phyloP scores from a whole-genome alignment of 1,140 invertebrate genomes.

The Drosophila subobscura region DNA sequence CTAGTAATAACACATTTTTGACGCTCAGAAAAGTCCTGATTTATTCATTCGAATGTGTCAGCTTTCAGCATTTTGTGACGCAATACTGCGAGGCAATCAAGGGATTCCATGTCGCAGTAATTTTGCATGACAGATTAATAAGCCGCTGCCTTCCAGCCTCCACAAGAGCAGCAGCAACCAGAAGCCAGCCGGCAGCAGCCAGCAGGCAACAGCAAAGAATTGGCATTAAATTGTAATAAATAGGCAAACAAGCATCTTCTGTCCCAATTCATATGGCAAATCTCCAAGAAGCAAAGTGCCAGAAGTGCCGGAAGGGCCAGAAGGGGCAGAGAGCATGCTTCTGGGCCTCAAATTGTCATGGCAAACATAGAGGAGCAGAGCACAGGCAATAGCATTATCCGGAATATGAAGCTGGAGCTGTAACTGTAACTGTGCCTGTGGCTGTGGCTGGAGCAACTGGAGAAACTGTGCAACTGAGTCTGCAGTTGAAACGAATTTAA shows the following conservation, averaged over 20 bases:
- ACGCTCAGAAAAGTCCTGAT: constrained; percentile 3
- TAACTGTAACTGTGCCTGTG: no score
- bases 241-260: constrained; percentile 46
- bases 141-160: constrained; percentile 9
- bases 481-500: constrained; percentile 79
- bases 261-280: constrained; percentile 33
- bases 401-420: no score
- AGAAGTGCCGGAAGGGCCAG: constrained; percentile 10
- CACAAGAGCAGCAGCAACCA: no score
- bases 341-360: constrained; percentile 36
- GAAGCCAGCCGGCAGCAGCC: no score
- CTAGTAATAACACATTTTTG: no score
- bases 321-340: no score
- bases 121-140: constrained; percentile 53
- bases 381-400: constrained; percentile 8
- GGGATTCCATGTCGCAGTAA: constrained; percentile 42
- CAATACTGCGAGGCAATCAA: constrained; percentile 25
- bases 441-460: background rate
- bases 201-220: constrained; percentile 33
- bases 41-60: constrained; percentile 30
- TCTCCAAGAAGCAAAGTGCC: constrained; percentile 29
- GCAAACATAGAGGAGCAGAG: constrained; percentile 12
- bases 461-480: constrained; percentile 54
- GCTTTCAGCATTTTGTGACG: constrained; percentile 30
- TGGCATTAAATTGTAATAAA: constrained; percentile 75